Conservation (phyloP, 2,888 invertebrate genomes). For the Drymonia ruficornis region DNA sequence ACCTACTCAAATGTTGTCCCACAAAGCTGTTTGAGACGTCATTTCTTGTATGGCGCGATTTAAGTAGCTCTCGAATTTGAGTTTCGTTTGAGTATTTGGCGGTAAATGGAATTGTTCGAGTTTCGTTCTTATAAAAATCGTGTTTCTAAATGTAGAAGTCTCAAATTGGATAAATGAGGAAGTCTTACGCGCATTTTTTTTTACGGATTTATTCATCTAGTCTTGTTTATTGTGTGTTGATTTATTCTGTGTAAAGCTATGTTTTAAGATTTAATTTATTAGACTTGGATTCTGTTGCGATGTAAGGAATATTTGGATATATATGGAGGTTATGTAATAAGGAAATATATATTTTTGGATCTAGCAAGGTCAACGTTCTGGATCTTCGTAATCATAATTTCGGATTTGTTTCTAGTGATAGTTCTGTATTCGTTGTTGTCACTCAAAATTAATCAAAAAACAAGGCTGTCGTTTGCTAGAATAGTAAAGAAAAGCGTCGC, state of each 20-base stretch:
- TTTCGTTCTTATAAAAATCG: neutral
- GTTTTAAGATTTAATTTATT: slow-evolving; percentile 1
- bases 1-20: no score
- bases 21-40: no score
- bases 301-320: neutral
- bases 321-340: neutral
- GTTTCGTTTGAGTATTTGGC: no score
- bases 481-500: slow-evolving; percentile 45
- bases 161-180: slow-evolving; percentile 17
- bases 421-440: slow-evolving; percentile 49
- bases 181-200: slow-evolving; percentile 25
- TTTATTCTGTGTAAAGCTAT: slow-evolving; percentile 9
- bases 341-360: slow-evolving; percentile 5
- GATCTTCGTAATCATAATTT: slow-evolving; percentile 26
- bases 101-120: no score
- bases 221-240: slow-evolving; percentile 39
- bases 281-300: neutral
- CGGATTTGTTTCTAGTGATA: slow-evolving; percentile 33
- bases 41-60: no score
- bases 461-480: slow-evolving; percentile 66
- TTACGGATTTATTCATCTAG: slow-evolving; percentile 48
- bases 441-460: slow-evolving; percentile 52
- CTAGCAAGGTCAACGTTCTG: slow-evolving; percentile 3
- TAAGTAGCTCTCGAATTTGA: no score
- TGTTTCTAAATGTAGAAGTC: slow-evolving; percentile 42